These are phyloP conservation scores for Diplogasteroides magnus DNA, from an alignment of 1,140 invertebrate species.

Conservation along the genomic window DNA sequence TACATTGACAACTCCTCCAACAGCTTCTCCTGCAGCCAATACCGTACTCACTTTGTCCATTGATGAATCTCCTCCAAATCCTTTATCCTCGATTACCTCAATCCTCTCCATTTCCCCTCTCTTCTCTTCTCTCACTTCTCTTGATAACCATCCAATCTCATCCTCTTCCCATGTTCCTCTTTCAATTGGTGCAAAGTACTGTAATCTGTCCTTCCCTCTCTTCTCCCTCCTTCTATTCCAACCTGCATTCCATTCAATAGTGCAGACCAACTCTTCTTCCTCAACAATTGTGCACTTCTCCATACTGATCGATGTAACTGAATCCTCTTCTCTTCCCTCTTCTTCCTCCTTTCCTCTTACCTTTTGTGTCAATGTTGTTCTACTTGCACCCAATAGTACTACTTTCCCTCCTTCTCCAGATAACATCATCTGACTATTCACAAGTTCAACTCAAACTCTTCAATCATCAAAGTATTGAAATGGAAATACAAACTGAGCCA, in stretches of 20 bases:
- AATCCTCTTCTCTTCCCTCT: not conserved
- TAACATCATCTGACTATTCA: constrained; percentile 89
- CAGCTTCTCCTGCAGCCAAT: constrained; percentile 72
- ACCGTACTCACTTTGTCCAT: constrained; percentile 16
- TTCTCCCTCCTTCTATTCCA: constrained; percentile 64
- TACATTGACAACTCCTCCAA: constrained; percentile 70
- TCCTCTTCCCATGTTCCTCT: constrained; percentile 59
- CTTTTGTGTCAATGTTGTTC: constrained; percentile 80
- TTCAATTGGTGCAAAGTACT: constrained; percentile 25
- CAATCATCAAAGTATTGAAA: constrained; percentile 4
- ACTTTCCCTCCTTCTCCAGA: constrained; percentile 93
- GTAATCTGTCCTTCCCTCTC: constrained; percentile 64
- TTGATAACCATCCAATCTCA: constrained; percentile 87
- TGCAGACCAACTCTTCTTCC: constrained; percentile 90
- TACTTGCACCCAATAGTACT: constrained; percentile 88
- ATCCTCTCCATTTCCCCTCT: constrained; percentile 8
- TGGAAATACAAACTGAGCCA: constrained; percentile 65
- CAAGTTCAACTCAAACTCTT: constrained; percentile 70
- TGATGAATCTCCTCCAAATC: not conserved
- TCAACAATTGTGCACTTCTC: constrained; percentile 77
- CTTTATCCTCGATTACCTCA: not conserved
- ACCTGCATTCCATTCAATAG: constrained; percentile 82
- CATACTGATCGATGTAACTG: constrained; percentile 83
- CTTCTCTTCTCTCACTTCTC: constrained; percentile 53
- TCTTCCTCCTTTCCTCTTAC: not conserved